Evolutionary conservation across 2,113 vertebrate genomes (phyloP).

Genomic region (Nycticryphes semicollaris): DNA sequence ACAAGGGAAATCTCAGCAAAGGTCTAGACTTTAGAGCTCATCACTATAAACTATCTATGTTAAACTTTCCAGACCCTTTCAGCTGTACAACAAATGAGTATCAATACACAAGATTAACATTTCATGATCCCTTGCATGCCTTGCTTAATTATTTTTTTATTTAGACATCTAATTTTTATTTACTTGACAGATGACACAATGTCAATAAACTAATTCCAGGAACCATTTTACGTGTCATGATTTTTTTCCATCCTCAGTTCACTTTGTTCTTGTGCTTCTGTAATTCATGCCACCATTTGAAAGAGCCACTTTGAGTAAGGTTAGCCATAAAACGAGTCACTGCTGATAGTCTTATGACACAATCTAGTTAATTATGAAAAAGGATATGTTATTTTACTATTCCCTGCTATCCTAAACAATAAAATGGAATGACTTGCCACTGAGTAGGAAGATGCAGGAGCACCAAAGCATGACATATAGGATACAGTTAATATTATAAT

Average conservation of each 20-base stretch:
- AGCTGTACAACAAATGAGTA: background rate
- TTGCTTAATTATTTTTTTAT: background rate
- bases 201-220: background rate
- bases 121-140: background rate
- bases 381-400: background rate
- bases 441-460: background rate
- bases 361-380: background rate
- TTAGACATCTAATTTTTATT: background rate
- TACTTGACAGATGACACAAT: background rate
- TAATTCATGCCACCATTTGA: background rate
- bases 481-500: background rate
- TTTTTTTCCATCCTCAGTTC: background rate
- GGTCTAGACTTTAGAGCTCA: background rate
- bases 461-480: background rate
- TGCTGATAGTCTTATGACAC: background rate
- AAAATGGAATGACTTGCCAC: constrained; percentile 2
- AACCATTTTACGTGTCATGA: background rate
- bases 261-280: background rate
- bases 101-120: background rate
- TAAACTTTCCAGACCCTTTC: background rate
- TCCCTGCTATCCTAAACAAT: background rate
- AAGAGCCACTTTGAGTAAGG: background rate
- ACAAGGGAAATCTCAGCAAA: background rate
- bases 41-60: background rate
- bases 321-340: background rate